Base-by-base conservation (phyloP, 2,888 invertebrate species). In the Biston betularia region DNA sequence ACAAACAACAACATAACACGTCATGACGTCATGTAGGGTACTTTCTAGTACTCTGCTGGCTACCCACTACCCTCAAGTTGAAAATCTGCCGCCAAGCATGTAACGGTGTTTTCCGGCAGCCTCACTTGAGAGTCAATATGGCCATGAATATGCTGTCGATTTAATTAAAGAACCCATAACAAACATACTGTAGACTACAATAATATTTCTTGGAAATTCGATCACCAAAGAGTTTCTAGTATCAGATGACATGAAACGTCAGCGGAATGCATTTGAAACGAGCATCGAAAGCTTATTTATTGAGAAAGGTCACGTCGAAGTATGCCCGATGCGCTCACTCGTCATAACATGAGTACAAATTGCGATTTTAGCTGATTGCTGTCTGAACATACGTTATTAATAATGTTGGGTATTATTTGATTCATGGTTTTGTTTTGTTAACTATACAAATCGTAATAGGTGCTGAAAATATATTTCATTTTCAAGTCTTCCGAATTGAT, bases 221-320 rank as follows among this genome's bases (percentile, higher is more conserved):
- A 54, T 55, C 12, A 14, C 11, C 14, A 24, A 55, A 33, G 14
- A 8, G 33, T 48, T 4, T 14, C 14, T 14, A 14, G 54, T 34
- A 62, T 62, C 44, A 14, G 15, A 49, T 54, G 53, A 59, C 64
- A 54, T 6, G 63, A 48, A 52, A 42, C 52, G 64, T 65, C 64
- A 12, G 59, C 42, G 34, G 54, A 14, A 49, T 65, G 58, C 54
- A 59, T 54, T 63, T 9, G 38, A 50, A 56, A 14, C 53, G 24
- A 46, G 52, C 50, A 24, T 56, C 35, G 50, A 33, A 58, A 53
- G 53, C 12, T 56, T 45, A 44, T 56, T 55, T 59, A 65, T 65
- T 65, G 59, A 59, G 64, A 65, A 63, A 65, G 64, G 64, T 65
- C 58, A 58, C 58, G 64, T 64, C 48, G 49, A 11, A 12, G 34